A percentile compares a stretch with the other conserved stretches of the same genome.
These are phyloP conservation scores for Hylaea fasciaria DNA, from an alignment of 2,888 invertebrate species.

Conservation along the genomic window DNA sequence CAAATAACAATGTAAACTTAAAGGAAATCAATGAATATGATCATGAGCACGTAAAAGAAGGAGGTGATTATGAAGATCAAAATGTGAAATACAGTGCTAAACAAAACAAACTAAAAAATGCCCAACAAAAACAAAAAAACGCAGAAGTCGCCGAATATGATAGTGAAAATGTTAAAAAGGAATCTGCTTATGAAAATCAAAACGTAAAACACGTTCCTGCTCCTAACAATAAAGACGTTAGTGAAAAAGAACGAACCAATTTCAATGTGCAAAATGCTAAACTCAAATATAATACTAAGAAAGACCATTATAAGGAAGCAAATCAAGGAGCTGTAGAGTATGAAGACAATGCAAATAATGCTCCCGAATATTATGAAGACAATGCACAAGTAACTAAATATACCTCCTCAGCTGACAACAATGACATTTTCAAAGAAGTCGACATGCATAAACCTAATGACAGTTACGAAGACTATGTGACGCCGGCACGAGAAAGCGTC, in stretches of 20 bases:
- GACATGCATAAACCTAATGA: constrained; percentile 49
- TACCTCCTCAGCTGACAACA: constrained; percentile 13
- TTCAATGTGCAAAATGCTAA: no score
- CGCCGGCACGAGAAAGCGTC: constrained; percentile 52
- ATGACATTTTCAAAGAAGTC: constrained; percentile 42
- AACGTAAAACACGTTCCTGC: no score
- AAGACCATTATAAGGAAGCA: no score
- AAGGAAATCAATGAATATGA: background rate
- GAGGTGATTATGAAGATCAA: constrained; percentile 4
- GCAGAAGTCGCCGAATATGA: no score
- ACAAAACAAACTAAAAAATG: no score
- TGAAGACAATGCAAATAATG: constrained; percentile 4
- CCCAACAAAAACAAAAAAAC: no score
- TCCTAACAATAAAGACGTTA: no score
- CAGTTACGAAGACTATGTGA: constrained; percentile 67
- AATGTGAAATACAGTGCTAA: background rate
- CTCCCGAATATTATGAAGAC: constrained; percentile 10
- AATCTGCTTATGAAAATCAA: no score
- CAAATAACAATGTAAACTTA: background rate
- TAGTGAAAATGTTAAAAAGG: no score
- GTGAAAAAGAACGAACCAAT: no score
- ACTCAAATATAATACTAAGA: no score
- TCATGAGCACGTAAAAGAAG: background rate
- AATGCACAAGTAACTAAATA: background rate
- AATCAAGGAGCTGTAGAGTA: background rate